Conservation (phyloP, 1,140 invertebrate genomes). For the Papilio glaucus region DNA sequence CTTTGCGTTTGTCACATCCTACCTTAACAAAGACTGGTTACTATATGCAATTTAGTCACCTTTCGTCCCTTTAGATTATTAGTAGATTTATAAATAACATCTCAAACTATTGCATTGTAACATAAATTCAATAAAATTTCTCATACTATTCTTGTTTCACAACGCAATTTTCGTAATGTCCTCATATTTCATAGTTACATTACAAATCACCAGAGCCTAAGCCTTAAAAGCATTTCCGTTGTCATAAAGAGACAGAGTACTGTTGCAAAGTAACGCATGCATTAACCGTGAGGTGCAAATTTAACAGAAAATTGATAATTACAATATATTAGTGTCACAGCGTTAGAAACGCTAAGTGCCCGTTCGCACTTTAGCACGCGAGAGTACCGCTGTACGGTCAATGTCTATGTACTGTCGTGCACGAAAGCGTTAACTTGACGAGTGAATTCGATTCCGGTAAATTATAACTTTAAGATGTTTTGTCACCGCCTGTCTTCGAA, state of each 20-base stretch:
- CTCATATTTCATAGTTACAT: neutral
- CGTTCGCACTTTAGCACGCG: conserved; percentile 29
- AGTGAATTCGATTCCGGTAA: conserved; percentile 4
- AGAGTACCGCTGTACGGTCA: conserved; percentile 17
- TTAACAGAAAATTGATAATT: conserved; percentile 36
- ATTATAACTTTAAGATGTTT: conserved; percentile 22
- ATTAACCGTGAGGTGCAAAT: conserved; percentile 24
- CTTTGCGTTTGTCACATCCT: too few relatives aligned
- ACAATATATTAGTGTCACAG: conserved; percentile 29
- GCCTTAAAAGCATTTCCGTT: conserved; percentile 23
- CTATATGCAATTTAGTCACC: too few relatives aligned
- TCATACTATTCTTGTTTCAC: neutral
- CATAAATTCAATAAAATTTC: neutral
- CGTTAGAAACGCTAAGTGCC: conserved; percentile 30
- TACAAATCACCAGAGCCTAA: conserved; percentile 1
- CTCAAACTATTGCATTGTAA: neutral
- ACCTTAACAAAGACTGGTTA: too few relatives aligned
- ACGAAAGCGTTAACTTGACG: neutral
- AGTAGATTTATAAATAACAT: too few relatives aligned
- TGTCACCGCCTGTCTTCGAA: conserved; percentile 6
- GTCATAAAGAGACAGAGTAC: conserved; percentile 8
- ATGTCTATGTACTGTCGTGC: conserved; percentile 23
- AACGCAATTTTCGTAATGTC: neutral
- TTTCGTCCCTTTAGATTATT: too few relatives aligned
- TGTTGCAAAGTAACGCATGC: conserved; percentile 10